A percentile compares a stretch with the other conserved stretches of the same genome.
phyloP scores from a whole-genome alignment of 2,113 vertebrate species.

The Benitochromis conjunctus region DNA sequence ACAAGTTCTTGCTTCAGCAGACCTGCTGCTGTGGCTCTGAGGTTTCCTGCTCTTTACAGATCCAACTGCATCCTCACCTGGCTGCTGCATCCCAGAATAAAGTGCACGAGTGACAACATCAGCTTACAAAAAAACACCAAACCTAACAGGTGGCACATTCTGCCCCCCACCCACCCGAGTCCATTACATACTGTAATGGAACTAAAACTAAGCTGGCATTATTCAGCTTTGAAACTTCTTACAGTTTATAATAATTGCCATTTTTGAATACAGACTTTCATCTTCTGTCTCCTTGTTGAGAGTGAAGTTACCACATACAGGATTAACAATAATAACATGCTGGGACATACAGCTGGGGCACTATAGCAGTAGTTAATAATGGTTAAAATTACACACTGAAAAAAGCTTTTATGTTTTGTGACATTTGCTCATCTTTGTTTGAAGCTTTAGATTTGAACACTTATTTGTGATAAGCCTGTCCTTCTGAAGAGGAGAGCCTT shows the following conservation, averaged over 20 bases:
- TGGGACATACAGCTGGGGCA: background rate
- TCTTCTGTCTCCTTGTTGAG: background rate
- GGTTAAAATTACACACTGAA: no score
- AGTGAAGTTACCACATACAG: background rate
- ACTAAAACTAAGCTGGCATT: background rate
- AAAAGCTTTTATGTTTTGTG: background rate
- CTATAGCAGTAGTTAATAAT: background rate
- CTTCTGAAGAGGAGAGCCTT: background rate
- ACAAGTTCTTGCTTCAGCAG: background rate
- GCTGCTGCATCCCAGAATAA: background rate
- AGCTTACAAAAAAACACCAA: background rate
- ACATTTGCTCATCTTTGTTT: background rate
- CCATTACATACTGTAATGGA: no score
- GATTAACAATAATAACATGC: background rate
- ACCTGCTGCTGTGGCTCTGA: background rate
- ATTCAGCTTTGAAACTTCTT: background rate
- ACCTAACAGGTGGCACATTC: rapidly evolving
- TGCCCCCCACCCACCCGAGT: no score
- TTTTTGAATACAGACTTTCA: background rate
- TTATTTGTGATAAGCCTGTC: background rate
- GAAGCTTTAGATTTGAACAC: background rate
- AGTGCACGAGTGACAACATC: background rate
- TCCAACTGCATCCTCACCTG: background rate
- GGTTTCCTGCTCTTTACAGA: background rate
- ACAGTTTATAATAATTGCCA: background rate